Conservation (phyloP, 2,113 vertebrate genomes). For the Probosciger aterrimus region DNA sequence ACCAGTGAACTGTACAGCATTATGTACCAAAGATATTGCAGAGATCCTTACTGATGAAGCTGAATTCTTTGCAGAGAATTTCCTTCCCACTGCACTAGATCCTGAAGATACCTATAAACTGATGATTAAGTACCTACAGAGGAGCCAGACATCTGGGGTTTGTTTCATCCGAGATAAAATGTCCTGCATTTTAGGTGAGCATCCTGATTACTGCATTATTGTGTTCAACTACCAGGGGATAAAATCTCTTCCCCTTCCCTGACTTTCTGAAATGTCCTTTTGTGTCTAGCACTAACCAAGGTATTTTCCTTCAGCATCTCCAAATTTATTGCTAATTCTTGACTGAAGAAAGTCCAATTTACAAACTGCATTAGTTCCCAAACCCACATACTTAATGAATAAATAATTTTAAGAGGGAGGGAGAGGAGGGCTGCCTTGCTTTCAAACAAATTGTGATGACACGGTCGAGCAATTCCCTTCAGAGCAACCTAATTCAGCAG, state of each 20-base stretch:
- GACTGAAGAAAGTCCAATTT: constrained; percentile 12
- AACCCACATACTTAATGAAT: constrained; percentile 14
- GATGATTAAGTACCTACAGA: background rate
- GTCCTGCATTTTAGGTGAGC: background rate
- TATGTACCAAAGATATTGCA: background rate
- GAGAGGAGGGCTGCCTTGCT: background rate
- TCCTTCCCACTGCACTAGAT: background rate
- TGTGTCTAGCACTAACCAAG: background rate
- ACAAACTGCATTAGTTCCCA: background rate
- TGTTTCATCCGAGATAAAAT: background rate
- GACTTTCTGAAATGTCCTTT: background rate
- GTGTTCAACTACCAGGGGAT: background rate
- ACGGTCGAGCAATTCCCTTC: background rate
- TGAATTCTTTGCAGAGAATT: background rate
- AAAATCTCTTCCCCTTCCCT: background rate
- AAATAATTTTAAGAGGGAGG: background rate
- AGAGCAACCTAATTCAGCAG: background rate
- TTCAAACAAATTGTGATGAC: background rate
- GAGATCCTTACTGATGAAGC: background rate
- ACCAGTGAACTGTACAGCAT: background rate
- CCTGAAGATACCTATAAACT: background rate
- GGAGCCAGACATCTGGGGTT: background rate
- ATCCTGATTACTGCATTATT: background rate
- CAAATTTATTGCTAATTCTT: constrained; percentile 22
- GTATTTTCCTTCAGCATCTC: background rate